Base-by-base conservation (phyloP, 2,888 invertebrate species). In the Athripsodes cinereus region DNA sequence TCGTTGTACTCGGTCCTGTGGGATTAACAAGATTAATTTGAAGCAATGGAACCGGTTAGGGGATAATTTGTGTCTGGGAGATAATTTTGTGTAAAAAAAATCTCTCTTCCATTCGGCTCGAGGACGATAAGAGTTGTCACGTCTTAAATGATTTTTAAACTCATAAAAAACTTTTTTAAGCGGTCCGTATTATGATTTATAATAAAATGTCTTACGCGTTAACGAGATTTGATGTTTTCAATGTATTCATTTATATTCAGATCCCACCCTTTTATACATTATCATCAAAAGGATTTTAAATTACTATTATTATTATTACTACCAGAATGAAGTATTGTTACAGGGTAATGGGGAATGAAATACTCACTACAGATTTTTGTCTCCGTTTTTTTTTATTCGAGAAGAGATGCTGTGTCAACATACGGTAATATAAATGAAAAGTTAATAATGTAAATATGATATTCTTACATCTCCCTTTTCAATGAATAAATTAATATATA, bases 21-120 rank as follows among this genome's bases (percentile, higher is more conserved):
- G 62, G 62, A 62, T 59, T 62, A 53, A 40, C 26, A 60, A 62
- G 60, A 62, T 62, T 60, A 62, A 62, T 62, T 60, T 49, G 56
- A 59, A 49, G 53, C 44, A 59, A 59, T 52, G 52, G 56, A 56
- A 55, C 56, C 53, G 56, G 59, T 56, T 53, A 56, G 59, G 51
- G 59, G 59, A 56, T 59, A 59, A 56, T 59, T 59, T 59, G 59
- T 59, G 53, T 47, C 55, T 21, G 53, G 44, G 44, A 56, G 59
- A 59, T 59, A 55, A 59, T 59, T 59, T 59, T 5, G n/a, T 31
- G 16, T 5, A 16, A 40, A 40, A 53, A 59, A 56, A 56, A 52
- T 50, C 51, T 54, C 52, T 55, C 52, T 49, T 53, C 54, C 48
- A n/a, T 59, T 52, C 47, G 44, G 40, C 8, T 16, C 40, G 40